phyloP scores from a whole-genome alignment of 2,113 vertebrate species.

The Sardina pilchardus region DNA sequence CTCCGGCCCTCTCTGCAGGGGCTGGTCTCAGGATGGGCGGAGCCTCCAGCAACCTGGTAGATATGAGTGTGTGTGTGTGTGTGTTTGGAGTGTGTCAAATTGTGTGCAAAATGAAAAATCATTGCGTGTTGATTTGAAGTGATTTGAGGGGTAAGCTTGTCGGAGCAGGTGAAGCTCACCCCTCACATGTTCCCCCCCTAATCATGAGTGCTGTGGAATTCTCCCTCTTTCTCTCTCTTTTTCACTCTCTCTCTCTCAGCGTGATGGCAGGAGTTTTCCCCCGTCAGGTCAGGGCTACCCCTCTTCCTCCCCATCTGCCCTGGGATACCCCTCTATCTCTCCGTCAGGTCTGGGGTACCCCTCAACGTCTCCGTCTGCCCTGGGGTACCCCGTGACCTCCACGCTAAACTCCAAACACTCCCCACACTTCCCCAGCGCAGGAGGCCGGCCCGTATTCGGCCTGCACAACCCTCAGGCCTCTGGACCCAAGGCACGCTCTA shows the following conservation, averaged over 20 bases:
- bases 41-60: conserved; percentile 69
- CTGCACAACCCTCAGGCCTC: conserved; percentile 50
- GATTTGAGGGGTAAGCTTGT: too few relatives aligned
- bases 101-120: neutral
- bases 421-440: conserved; percentile 52
- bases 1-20: conserved; percentile 45
- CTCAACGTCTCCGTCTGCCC: conserved; percentile 33
- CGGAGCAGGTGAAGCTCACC: too few relatives aligned
- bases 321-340: too few relatives aligned
- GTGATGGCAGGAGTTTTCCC: conserved; percentile 67
- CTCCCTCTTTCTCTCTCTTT: conserved; percentile 22
- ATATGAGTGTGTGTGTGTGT: conserved; percentile 29
- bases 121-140: neutral
- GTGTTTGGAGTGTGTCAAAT: neutral
- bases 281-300: conserved; percentile 41
- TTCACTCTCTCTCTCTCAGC: conserved; percentile 60
- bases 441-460: conserved; percentile 47
- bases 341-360: too few relatives aligned
- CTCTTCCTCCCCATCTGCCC: too few relatives aligned
- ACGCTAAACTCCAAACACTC: conserved; percentile 69
- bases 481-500: conserved; percentile 68
- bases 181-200: neutral
- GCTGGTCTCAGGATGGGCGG: conserved; percentile 60
- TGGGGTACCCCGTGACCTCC: conserved; percentile 73
- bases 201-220: neutral